Evolutionary conservation across 1,140 invertebrate species (phyloP), one percentile per base, ranked within the genome.

Genomic region (Drosophila aff.): DNA sequence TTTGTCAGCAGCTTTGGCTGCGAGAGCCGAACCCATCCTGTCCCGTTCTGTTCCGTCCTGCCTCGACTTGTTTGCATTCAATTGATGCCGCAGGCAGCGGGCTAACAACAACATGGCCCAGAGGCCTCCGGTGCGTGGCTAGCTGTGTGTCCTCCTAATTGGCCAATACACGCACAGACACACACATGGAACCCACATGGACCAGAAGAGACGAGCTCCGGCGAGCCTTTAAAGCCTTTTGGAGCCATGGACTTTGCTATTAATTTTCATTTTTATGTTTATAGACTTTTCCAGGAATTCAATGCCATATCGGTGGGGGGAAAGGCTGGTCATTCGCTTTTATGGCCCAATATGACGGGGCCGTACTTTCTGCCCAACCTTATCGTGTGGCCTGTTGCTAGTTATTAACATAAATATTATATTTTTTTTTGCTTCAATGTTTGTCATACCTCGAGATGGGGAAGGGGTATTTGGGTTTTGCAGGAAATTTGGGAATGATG

Each of bases 351-450:
- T 73, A 72, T 71, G 65, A 58, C 26, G 44, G 44, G 36, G 15
- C 63, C 38, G 36, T 31, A 72, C 26, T 18, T 63, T 38, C 44
- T 49, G 26, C 33, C 43, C 38, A n/a, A 10, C 16, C 44, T 74
- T 74, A 74, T 74, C 71, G 23, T 40, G 46, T 64, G 49, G 58
- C 53, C 81, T 85, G 71, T 74, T 74, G 71, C 71, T 52, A 47
- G 71, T 74, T 74, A 83, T 83, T 83, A 83, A 85, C 82, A 83
- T 81, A 74, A 86, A 84, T 81, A 84, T 83, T 58, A 31, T 31
- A 0, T 38, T 83, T 58, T 21, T 76, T 68, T 83, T 66, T 28
- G 69, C 79, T 50, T 61, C 73, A 64, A 28, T 67, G 52, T 83
- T 79, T 43, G 63, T 47, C 15, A 33, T 46, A 46, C 21, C 1